Conservation (phyloP, 2,888 invertebrate genomes). For the Eremobia ochroleuca region DNA sequence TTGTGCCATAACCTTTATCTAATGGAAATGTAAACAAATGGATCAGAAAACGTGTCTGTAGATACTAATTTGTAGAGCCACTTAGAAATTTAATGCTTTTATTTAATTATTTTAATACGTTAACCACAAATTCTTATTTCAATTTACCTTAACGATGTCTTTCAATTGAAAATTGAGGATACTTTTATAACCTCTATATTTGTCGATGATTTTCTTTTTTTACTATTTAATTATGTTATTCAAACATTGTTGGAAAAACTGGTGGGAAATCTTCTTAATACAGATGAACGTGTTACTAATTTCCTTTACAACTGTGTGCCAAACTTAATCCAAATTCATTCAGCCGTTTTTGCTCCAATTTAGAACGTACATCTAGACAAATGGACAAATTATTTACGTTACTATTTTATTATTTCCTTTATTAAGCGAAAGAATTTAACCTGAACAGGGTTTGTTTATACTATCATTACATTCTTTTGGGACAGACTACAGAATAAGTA, state of each 20-base stretch:
- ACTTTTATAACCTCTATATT: background rate
- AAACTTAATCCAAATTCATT: background rate
- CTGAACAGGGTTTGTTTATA: background rate
- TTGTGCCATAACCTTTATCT: constrained; percentile 20
- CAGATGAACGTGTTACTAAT: background rate
- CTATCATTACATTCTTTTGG: background rate
- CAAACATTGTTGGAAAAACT: background rate
- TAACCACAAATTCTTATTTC: background rate
- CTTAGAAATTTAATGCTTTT: background rate
- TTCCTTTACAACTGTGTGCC: background rate
- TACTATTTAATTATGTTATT: background rate
- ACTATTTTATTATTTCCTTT: background rate
- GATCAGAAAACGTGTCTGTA: background rate
- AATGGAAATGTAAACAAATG: background rate
- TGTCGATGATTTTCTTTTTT: no score
- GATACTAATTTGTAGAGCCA: background rate
- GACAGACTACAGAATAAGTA: background rate
- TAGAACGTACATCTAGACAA: background rate
- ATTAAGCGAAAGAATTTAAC: background rate
- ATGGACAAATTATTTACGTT: background rate
- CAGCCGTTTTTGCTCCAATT: background rate
- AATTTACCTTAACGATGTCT: background rate
- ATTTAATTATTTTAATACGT: background rate
- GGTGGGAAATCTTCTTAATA: background rate
- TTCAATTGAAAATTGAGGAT: no score